A percentile compares a stretch with the other conserved stretches of the same genome.
Conservation (phyloP, 2,888 invertebrate genomes). For the Hoplodrina blanda region DNA sequence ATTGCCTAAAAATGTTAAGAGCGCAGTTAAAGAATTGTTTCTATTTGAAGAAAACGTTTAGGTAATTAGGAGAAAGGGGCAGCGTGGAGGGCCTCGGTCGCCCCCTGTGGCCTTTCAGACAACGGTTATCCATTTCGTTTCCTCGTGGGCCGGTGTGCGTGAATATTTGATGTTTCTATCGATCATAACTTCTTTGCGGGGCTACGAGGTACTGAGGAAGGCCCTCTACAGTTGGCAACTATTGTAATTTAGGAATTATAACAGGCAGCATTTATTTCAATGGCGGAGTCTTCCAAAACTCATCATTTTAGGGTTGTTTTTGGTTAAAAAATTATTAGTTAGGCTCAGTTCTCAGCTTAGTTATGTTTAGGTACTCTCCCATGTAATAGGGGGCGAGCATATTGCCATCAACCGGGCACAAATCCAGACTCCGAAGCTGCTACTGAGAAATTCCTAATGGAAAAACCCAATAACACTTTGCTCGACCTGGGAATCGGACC, state of each 20-base stretch:
- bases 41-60: constrained; percentile 72
- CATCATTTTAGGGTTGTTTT: no score
- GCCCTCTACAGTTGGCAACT: constrained; percentile 38
- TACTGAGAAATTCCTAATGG: no score
- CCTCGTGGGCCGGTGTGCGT: constrained; percentile 80
- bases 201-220: constrained; percentile 62
- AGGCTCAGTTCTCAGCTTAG: no score
- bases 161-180: constrained; percentile 89
- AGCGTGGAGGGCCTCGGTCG: constrained; percentile 71
- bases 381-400: no score
- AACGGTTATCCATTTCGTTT: constrained; percentile 85
- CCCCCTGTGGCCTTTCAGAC: constrained; percentile 86
- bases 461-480: no score
- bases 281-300: neutral
- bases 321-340: no score
- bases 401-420: no score
- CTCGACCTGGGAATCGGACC: no score
- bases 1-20: constrained; percentile 56
- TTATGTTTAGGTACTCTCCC: no score
- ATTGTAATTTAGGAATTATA: constrained; percentile 19
- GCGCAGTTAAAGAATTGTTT: constrained; percentile 62
- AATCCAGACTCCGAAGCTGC: no score
- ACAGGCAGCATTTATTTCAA: neutral
- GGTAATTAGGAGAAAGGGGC: constrained; percentile 78
- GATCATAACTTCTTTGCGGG: constrained; percentile 88